Conservation (phyloP, 2,113 vertebrate species). For the Aphelocoma coerulescens region DNA sequence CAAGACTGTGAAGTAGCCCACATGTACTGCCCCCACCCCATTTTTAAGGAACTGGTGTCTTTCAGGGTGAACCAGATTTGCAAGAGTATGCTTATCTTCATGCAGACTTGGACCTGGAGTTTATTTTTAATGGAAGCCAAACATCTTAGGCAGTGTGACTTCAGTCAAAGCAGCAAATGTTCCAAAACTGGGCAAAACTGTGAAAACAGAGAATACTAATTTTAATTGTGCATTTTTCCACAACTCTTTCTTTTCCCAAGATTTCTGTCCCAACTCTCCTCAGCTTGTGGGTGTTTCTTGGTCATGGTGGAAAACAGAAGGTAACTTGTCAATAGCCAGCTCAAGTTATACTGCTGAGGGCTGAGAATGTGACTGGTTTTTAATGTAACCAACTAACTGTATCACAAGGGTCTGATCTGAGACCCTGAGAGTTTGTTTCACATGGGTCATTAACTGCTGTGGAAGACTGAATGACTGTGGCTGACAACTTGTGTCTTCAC, state of each 20-base stretch:
- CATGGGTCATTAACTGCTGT: background rate
- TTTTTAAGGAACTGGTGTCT: background rate
- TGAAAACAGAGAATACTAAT: background rate
- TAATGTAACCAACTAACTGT: background rate
- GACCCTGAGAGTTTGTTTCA: background rate
- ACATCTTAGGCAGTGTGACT: background rate
- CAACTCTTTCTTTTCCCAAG: background rate
- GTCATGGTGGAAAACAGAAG: background rate
- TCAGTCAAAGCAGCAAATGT: background rate
- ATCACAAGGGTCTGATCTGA: background rate
- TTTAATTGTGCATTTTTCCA: background rate
- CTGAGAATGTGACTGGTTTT: background rate
- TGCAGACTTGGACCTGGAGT: background rate
- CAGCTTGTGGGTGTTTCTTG: background rate
- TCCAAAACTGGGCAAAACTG: background rate
- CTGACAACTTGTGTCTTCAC: background rate
- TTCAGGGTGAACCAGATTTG: background rate
- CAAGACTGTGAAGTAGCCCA: background rate
- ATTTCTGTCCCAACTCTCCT: background rate
- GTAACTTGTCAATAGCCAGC: background rate
- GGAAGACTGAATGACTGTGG: background rate
- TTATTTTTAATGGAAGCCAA: background rate
- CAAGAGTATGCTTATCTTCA: background rate
- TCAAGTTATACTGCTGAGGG: background rate
- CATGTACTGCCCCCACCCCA: accelerated